Percentiles rank a stretch among this genome's conserved stretches.
phyloP scores from a whole-genome alignment of 2,113 vertebrate genomes.

The Megaleporinus macrocephalus region DNA sequence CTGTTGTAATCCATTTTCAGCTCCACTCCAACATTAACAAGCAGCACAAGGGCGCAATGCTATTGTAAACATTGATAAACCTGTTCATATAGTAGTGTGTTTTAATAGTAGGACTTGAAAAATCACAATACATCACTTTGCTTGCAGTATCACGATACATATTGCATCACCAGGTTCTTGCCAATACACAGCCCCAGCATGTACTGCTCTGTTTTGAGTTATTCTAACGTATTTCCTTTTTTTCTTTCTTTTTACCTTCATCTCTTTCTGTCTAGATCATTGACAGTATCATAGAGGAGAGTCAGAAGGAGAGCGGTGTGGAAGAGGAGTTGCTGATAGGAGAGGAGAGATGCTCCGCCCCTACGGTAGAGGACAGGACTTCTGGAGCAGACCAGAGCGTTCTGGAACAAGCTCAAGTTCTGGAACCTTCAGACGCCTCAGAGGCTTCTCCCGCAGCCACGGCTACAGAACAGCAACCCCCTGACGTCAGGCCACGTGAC shows the following conservation, averaged over 20 bases:
- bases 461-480: not conserved
- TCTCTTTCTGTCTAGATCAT: slow-evolving; percentile 83
- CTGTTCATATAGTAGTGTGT: too few relatives aligned
- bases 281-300: slow-evolving; percentile 96
- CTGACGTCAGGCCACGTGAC: slow-evolving; percentile 68
- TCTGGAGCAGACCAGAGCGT: not conserved
- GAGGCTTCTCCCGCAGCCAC: not conserved
- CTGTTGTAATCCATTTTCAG: too few relatives aligned
- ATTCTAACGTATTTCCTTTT: not conserved
- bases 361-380: not conserved
- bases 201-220: too few relatives aligned
- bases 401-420: not conserved
- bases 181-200: too few relatives aligned
- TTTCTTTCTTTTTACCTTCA: not conserved
- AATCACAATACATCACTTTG: too few relatives aligned
- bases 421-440: not conserved
- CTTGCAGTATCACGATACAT: too few relatives aligned
- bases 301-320: slow-evolving; percentile 82
- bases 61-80: too few relatives aligned
- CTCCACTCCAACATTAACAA: too few relatives aligned
- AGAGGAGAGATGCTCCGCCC: slow-evolving; percentile 25
- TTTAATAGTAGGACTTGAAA: too few relatives aligned
- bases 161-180: too few relatives aligned
- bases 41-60: too few relatives aligned
- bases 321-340: slow-evolving; percentile 77